phyloP scores from a whole-genome alignment of 2,797 vertebrate genomes.

The Chiropotes sagulatus region DNA sequence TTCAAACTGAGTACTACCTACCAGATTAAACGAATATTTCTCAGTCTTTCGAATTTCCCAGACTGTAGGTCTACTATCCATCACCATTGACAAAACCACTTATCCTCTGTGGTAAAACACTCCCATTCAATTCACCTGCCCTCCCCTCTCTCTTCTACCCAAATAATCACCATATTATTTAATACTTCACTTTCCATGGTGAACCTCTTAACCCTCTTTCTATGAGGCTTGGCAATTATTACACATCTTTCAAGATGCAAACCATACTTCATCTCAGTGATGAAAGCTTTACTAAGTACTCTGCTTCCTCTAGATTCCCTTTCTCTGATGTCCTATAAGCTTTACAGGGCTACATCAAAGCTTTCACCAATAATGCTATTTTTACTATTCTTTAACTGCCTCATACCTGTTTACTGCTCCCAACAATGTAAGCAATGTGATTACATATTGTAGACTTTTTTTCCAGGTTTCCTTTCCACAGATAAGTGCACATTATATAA shows the following conservation, averaged over 20 bases:
- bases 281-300: background rate
- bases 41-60: background rate
- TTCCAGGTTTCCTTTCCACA: background rate
- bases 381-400: background rate
- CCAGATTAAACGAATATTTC: background rate
- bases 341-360: background rate
- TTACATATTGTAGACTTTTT: background rate
- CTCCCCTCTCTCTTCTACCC: background rate
- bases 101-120: background rate
- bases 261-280: background rate
- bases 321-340: background rate
- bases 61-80: background rate
- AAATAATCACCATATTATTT: background rate
- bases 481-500: background rate
- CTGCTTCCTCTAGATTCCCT: background rate
- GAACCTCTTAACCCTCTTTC: background rate
- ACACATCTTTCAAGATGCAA: background rate
- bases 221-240: background rate
- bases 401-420: background rate
- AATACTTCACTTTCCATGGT: background rate
- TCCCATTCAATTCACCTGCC: background rate
- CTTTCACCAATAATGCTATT: background rate
- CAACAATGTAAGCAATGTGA: background rate
- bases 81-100: background rate
- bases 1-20: background rate